A percentile compares a stretch with the other conserved stretches of the same genome.
Conservation (phyloP, 2,888 invertebrate species). For the Baronia brevicornis region DNA sequence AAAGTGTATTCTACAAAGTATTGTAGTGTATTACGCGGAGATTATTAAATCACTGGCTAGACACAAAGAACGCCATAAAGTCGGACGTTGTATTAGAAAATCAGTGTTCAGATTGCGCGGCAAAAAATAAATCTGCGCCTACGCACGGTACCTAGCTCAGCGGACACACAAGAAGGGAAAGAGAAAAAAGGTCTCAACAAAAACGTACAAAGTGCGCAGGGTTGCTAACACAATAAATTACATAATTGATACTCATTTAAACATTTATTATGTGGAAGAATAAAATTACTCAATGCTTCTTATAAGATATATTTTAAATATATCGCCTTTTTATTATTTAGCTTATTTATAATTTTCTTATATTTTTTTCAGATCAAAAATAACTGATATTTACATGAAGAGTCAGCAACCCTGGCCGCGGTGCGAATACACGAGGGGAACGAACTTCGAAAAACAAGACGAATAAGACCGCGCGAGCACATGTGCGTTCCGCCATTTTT, state of each 20-base stretch:
- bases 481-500: conserved; percentile 72
- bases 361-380: too few species aligned
- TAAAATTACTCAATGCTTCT: too few species aligned
- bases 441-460: conserved; percentile 72
- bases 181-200: conserved; percentile 39
- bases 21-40: too few species aligned
- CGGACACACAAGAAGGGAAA: conserved; percentile 53
- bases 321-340: too few species aligned
- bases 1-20: too few species aligned
- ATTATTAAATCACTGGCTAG: conserved; percentile 9
- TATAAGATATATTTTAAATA: too few species aligned
- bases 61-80: conserved; percentile 34
- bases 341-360: too few species aligned
- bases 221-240: conserved; percentile 1
- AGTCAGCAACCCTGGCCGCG: conserved; percentile 13
- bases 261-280: too few species aligned
- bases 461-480: conserved; percentile 62
- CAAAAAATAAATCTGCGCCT: conserved; percentile 48
- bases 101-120: conserved; percentile 29
- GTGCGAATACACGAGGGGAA: conserved; percentile 63
- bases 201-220: conserved; percentile 41
- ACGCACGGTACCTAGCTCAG: conserved; percentile 62
- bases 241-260: too few species aligned
- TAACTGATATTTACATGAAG: too few species aligned
- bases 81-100: conserved; percentile 44